These are phyloP conservation scores for Gulo gulo DNA, from an alignment of 2,113 vertebrate genomes.

Conservation along the genomic window DNA sequence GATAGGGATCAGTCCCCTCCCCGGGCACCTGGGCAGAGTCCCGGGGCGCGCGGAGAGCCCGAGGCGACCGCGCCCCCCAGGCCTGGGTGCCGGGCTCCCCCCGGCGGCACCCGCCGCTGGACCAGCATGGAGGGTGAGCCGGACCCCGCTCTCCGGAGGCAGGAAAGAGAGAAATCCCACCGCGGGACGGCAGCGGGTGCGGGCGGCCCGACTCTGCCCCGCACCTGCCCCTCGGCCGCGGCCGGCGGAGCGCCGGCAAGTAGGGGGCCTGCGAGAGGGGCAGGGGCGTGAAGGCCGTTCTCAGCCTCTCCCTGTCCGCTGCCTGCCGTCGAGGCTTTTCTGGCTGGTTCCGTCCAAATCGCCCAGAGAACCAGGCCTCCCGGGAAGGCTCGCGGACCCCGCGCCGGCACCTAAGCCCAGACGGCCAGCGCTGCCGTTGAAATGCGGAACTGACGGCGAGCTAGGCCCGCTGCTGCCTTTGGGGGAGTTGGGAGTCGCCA, in stretches of 20 bases:
- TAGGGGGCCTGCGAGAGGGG: accelerated
- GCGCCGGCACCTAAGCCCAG: conserved; percentile 18
- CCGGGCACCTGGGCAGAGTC: background rate
- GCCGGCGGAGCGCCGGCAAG: background rate
- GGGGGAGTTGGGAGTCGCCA: background rate
- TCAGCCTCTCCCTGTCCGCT: background rate
- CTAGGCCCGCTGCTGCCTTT: background rate
- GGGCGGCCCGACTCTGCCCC: background rate
- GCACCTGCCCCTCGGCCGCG: background rate
- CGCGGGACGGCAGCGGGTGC: too few species aligned
- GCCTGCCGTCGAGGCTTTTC: background rate
- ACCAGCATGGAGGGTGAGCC: background rate
- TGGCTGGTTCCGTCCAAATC: background rate
- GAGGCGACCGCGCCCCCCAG: background rate
- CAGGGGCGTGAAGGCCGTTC: background rate
- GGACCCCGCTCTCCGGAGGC: background rate
- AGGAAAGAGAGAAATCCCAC: background rate
- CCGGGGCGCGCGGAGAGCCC: background rate
- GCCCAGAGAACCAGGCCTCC: background rate
- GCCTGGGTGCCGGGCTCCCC: accelerated
- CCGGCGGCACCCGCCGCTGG: background rate
- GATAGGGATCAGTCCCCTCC: too few species aligned
- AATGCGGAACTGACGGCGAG: conserved; percentile 18
- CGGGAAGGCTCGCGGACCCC: background rate
- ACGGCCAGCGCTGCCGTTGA: background rate